phyloP scores from a whole-genome alignment of 2,797 vertebrate species.

The Notolabrus celidotus region DNA sequence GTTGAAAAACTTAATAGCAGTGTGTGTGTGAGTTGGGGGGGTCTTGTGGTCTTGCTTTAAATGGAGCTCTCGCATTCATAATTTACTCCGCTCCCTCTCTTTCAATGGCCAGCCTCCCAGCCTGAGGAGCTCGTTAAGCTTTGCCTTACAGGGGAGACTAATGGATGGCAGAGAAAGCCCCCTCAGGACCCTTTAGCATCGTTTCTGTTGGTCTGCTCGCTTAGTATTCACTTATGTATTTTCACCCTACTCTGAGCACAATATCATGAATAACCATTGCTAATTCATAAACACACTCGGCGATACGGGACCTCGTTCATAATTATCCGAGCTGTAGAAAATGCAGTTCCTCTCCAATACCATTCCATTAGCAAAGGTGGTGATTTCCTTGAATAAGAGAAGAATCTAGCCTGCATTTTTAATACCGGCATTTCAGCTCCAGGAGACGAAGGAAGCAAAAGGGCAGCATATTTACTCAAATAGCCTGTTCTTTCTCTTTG shows the following conservation, averaged over 20 bases:
- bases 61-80: conserved; percentile 59
- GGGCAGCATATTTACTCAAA: conserved; percentile 65
- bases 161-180: conserved; percentile 79
- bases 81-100: conserved; percentile 62
- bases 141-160: conserved; percentile 81
- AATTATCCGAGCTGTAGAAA: conserved; percentile 71
- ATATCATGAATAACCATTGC: conserved; percentile 80
- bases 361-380: conserved; percentile 75
- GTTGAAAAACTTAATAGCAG: conserved; percentile 19
- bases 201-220: conserved; percentile 79
- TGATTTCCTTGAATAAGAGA: conserved; percentile 73
- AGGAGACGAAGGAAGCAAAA: conserved; percentile 56
- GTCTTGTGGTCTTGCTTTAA: conserved; percentile 51
- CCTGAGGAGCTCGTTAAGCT: conserved; percentile 78
- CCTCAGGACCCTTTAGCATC: conserved; percentile 83
- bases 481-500: conserved; percentile 52
- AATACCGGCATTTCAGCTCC: conserved; percentile 55
- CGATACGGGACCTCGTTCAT: conserved; percentile 75
- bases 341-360: conserved; percentile 61
- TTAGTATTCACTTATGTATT: conserved; percentile 85
- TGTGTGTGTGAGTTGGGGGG: too few species aligned
- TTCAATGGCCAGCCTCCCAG: conserved; percentile 69
- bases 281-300: conserved; percentile 83
- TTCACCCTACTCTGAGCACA: conserved; percentile 79
- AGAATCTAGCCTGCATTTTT: conserved; percentile 68